Evolutionary conservation across 2,113 vertebrate genomes (phyloP).

Genomic region (Phylloscopus trochiloides): DNA sequence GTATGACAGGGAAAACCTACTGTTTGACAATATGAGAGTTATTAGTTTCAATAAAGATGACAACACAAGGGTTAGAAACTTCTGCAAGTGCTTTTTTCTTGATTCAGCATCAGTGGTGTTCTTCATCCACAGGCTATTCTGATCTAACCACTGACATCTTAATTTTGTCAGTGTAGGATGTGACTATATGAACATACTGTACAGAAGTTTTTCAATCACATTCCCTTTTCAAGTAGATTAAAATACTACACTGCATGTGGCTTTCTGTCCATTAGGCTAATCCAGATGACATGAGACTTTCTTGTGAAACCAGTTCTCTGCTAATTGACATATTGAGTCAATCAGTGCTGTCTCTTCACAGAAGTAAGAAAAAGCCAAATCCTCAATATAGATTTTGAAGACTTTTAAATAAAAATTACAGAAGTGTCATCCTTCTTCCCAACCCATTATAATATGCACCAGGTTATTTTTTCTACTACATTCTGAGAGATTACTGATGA

Average conservation of each 20-base stretch:
- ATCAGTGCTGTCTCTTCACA: neutral
- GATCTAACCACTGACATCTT: neutral
- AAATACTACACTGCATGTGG: neutral
- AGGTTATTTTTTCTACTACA: neutral
- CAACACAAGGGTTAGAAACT: neutral
- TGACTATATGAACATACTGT: neutral
- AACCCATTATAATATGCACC: neutral
- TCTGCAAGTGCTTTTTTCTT: neutral
- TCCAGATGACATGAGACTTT: neutral
- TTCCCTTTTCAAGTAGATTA: neutral
- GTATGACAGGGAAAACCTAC: neutral
- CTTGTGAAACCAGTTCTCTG: neutral
- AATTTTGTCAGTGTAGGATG: neutral
- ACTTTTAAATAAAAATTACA: neutral
- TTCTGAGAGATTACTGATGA: neutral
- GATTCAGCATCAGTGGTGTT: neutral
- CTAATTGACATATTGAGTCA: constrained; percentile 2
- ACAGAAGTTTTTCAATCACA: neutral
- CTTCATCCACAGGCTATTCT: neutral
- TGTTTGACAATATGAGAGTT: neutral
- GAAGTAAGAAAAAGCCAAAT: neutral
- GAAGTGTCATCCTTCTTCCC: neutral
- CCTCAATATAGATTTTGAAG: neutral
- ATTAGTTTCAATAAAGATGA: neutral
- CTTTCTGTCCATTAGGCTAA: neutral